Base-by-base conservation (phyloP, 2,113 vertebrate species). In the Calyptomena viridis region DNA sequence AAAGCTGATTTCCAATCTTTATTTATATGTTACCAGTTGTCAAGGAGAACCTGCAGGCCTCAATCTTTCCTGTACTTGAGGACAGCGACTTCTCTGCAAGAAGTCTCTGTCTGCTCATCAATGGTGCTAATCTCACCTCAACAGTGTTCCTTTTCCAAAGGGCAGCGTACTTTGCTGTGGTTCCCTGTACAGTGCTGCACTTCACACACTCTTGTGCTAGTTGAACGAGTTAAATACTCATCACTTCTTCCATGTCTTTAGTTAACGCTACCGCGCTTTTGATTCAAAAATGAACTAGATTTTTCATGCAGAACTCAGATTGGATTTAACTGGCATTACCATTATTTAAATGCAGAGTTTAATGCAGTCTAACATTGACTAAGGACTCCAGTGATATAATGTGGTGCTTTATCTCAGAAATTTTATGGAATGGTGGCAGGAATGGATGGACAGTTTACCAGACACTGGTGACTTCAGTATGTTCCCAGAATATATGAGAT, bases 11-110 rank as follows among this genome's bases (percentile, higher is more conserved):
- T 96, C 91, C 93, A 94, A 9, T 95, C 80, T 98, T 98, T 98
- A 98, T 98, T 97, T 99, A 98, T 99, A 97, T 66, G 20, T 86
- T 98, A 98, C 97, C 90, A 95, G 97, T 96, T 98, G 95, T 95
- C 84, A 97, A 74, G 92, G 94, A 97, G 80, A 97, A 95, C 95
- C 96, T 87, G 92, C 91, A 90, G 96, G 96, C 93, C 97, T 96
- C 76, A 24, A 92, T 78, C 81, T 89, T 96, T 94, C 79, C 86
- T 58, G 46, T 93, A 81, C 39, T 1, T 28, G 82, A 87, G 77
- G 94, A 95, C 87, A 97, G 95, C 14, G 91, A 94, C 96, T 89
- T 91, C 67, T 78, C 95, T 96, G 95, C 96, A 74, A 59, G 64
- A 96, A 94, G 88, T 77, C 64, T 71, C 94, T 97, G 93, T 97